phyloP scores from a whole-genome alignment of 92 coral and sea anemone genomes.

The Phymanthus crucifer region DNA sequence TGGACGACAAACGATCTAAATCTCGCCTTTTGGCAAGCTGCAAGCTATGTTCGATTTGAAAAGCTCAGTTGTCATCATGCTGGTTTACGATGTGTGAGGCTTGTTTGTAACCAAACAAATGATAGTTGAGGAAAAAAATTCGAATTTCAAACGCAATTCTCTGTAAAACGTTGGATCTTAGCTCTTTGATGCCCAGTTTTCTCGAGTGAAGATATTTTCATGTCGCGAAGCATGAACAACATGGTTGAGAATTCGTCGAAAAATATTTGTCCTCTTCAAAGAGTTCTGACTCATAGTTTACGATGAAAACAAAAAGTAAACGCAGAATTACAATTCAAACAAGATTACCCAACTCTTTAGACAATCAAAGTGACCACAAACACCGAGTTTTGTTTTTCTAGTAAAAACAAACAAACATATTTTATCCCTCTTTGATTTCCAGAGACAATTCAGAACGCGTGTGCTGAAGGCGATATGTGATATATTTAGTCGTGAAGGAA shows the following conservation, averaged over 20 bases:
- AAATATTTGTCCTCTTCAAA: constrained; percentile 11
- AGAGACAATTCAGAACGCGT: neutral
- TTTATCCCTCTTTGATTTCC: neutral
- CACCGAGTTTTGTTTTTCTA: constrained; percentile 23
- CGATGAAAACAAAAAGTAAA: constrained; percentile 13
- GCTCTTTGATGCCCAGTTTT: neutral
- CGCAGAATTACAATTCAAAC: constrained; percentile 17
- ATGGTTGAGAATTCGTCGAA: neutral
- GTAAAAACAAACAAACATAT: constrained; percentile 29
- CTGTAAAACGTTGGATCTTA: neutral
- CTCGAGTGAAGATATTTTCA: neutral
- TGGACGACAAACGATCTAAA: too few species aligned
- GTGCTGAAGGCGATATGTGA: neutral
- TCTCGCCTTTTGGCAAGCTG: neutral
- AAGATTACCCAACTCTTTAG: neutral
- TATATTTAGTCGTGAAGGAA: neutral
- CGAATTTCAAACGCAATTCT: too few species aligned
- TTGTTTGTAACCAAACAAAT: neutral
- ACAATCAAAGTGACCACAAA: constrained; percentile 19
- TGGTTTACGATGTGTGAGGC: neutral
- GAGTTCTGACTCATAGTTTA: constrained; percentile 8
- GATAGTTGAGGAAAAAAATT: neutral
- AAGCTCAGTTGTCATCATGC: neutral
- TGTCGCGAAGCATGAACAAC: neutral
- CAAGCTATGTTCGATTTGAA: neutral